Percentiles rank a stretch among this genome's conserved stretches.
Conservation (phyloP, 2,888 invertebrate genomes). For the Labia minor region DNA sequence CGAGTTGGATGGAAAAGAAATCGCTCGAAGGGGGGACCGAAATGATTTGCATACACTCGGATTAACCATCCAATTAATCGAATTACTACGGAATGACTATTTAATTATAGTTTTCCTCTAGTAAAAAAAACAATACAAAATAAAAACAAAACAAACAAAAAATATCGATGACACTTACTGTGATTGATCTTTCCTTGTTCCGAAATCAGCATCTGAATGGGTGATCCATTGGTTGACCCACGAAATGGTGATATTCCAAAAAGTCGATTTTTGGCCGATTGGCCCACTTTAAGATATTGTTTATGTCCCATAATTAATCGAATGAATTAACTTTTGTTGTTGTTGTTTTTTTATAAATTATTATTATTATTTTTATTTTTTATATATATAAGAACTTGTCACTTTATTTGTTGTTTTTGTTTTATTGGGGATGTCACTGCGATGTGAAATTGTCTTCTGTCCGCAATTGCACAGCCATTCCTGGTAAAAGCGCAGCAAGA, state of each 20-base stretch:
- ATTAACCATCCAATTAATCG: no score
- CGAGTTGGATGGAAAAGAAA: no score
- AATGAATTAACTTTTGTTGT: conserved; percentile 34
- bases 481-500: background rate
- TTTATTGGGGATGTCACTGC: background rate
- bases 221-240: conserved; percentile 39
- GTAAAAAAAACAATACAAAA: no score
- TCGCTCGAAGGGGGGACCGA: no score
- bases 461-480: background rate
- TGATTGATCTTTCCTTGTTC: conserved; percentile 62
- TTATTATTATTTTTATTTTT: background rate
- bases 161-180: conserved; percentile 68
- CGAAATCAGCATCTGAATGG: conserved; percentile 70
- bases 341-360: conserved; percentile 14
- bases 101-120: no score
- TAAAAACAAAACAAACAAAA: no score
- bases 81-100: no score
- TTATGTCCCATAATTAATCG: conserved; percentile 47
- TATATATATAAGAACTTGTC: no score
- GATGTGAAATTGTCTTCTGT: background rate
- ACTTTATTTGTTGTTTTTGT: background rate
- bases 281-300: conserved; percentile 66
- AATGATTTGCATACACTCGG: no score
- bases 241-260: conserved; percentile 50
- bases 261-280: conserved; percentile 57